These are phyloP conservation scores for Limulus polyphemus DNA, from an alignment of 2,888 invertebrate species.

Conservation along the genomic window DNA sequence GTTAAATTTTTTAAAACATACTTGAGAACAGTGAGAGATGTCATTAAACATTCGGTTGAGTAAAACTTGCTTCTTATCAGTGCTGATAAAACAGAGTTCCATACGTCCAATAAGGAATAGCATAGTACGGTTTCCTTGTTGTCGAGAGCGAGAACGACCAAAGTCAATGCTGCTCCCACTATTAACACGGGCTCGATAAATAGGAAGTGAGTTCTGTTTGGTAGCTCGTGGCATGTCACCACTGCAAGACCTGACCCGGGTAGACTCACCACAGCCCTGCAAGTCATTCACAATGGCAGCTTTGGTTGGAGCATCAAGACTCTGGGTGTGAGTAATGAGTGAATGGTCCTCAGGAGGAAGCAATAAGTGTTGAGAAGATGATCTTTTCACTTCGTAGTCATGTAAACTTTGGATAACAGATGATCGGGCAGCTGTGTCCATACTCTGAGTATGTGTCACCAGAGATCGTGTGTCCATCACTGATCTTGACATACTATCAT, in stretches of 20 bases:
- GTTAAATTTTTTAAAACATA: slow-evolving; percentile 30
- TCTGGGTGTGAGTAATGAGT: slow-evolving; percentile 23
- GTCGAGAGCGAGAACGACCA: slow-evolving; percentile 2
- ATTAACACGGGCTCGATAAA: slow-evolving; percentile 11
- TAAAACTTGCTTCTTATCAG: slow-evolving; percentile 78
- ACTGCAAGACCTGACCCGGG: slow-evolving; percentile 18
- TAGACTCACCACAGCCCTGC: slow-evolving; percentile 1
- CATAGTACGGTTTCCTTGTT: slow-evolving; percentile 76
- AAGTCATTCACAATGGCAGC: slow-evolving; percentile 17
- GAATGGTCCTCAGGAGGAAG: slow-evolving; percentile 5
- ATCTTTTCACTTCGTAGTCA: not conserved
- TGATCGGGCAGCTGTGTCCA: slow-evolving; percentile 18
- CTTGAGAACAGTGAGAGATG: slow-evolving; percentile 71
- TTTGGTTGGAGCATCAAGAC: slow-evolving; percentile 17
- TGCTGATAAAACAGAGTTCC: slow-evolving; percentile 79
- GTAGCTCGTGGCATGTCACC: slow-evolving; percentile 16
- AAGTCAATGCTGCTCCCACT: slow-evolving; percentile 15
- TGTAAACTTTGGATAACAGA: slow-evolving; percentile 17
- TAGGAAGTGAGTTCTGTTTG: slow-evolving; percentile 20
- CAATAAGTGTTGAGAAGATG: no score
- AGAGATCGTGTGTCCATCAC: slow-evolving; percentile 7
- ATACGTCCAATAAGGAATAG: slow-evolving; percentile 73
- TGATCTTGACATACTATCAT: no score
- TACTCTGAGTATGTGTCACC: slow-evolving; percentile 22
- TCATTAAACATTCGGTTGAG: slow-evolving; percentile 77